A percentile compares a stretch with the other conserved stretches of the same genome.
These are phyloP conservation scores for Drosophila azteca DNA, from an alignment of 1,140 invertebrate species.

Conservation along the genomic window DNA sequence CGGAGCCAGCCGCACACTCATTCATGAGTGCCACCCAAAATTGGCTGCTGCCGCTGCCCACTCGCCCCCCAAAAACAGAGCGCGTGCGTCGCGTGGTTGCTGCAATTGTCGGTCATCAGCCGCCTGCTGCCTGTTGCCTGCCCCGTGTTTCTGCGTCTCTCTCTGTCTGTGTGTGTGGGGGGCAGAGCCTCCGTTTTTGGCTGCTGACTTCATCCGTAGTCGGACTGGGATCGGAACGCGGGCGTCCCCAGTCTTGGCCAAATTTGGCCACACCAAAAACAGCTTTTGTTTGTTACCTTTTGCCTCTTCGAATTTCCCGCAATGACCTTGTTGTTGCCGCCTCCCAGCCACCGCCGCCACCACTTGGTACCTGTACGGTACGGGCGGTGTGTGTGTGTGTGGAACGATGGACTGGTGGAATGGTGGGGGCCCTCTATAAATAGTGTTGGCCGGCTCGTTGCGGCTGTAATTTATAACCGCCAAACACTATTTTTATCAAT, in stretches of 20 bases:
- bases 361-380: constrained; percentile 19
- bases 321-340: constrained; percentile 70
- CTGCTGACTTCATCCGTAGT: constrained; percentile 46
- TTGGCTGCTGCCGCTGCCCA: constrained; percentile 65
- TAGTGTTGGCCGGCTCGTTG: constrained; percentile 55
- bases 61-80: constrained; percentile 26
- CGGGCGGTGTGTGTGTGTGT: constrained; percentile 9
- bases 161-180: too few species aligned
- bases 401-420: background rate
- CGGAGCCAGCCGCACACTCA: constrained; percentile 28
- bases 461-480: constrained; percentile 77
- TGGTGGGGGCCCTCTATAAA: constrained; percentile 47
- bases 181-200: constrained; percentile 31
- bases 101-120: constrained; percentile 73
- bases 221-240: constrained; percentile 27
- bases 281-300: constrained; percentile 31
- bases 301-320: constrained; percentile 70
- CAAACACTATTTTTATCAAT: constrained; percentile 68
- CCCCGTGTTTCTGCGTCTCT: constrained; percentile 5
- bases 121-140: background rate
- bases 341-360: constrained; percentile 21
- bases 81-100: constrained; percentile 75
- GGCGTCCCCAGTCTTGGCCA: constrained; percentile 41
- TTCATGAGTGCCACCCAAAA: constrained; percentile 78
- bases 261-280: constrained; percentile 48